phyloP scores from a whole-genome alignment of 2,797 vertebrate genomes.

The Chaetodon trifasciatus region DNA sequence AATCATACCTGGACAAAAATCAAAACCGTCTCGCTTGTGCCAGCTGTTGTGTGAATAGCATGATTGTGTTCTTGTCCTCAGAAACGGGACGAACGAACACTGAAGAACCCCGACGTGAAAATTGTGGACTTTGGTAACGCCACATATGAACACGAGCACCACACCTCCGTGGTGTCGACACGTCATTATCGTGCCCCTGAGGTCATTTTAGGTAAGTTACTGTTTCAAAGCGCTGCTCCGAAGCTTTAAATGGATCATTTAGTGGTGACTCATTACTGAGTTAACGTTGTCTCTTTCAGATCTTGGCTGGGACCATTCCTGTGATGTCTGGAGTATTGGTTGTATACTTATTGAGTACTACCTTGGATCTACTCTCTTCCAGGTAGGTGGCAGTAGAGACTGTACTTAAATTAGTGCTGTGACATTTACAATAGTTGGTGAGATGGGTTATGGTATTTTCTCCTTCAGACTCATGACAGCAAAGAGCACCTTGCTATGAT shows the following conservation, averaged over 20 bases:
- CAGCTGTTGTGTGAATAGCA: neutral
- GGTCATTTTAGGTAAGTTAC: conserved; percentile 93
- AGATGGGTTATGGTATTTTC: neutral
- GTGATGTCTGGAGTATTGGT: conserved; percentile 93
- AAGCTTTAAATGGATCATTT: neutral
- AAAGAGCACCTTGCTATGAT: conserved; percentile 98
- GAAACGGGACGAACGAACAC: conserved; percentile 93
- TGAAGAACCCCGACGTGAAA: conserved; percentile 95
- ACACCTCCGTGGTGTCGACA: conserved; percentile 96
- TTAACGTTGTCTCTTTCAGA: conserved; percentile 78
- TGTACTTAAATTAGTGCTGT: neutral
- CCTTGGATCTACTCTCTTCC: conserved; percentile 92
- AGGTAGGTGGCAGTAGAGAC: conserved; percentile 76
- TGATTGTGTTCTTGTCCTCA: conserved; percentile 53
- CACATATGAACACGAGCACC: conserved; percentile 96
- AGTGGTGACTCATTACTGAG: neutral
- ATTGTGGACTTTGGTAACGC: conserved; percentile 98
- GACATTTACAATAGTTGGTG: neutral
- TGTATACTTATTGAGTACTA: conserved; percentile 94
- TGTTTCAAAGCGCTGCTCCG: neutral
- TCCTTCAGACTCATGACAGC: conserved; percentile 89
- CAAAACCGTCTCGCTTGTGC: neutral
- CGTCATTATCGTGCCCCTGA: conserved; percentile 99
- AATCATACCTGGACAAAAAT: neutral
- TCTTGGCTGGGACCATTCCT: conserved; percentile 91